phyloP scores from a whole-genome alignment of 2,797 vertebrate genomes.

The Anas acuta region DNA sequence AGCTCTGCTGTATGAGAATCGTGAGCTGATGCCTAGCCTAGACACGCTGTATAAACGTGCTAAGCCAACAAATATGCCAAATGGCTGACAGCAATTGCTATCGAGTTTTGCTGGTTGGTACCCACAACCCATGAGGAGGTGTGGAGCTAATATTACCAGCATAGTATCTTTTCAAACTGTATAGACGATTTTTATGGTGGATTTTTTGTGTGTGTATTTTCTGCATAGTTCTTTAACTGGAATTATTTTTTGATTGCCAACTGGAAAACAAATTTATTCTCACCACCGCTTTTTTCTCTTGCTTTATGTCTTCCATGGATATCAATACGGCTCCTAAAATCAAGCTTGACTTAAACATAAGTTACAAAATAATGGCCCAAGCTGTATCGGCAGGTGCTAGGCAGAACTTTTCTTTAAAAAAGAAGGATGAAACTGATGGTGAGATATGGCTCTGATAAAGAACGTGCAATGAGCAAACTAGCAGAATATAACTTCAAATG shows the following conservation, averaged over 20 bases:
- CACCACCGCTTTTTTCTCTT: not conserved
- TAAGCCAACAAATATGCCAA: conserved; percentile 21
- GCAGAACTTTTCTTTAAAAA: not conserved
- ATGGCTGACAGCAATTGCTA: not conserved
- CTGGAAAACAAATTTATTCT: conserved; percentile 11
- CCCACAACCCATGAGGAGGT: not conserved
- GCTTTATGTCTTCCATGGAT: not conserved
- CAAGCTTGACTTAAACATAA: not conserved
- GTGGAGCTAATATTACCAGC: not conserved
- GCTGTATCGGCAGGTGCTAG: not conserved
- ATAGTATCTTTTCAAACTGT: not conserved
- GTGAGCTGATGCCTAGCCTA: not conserved
- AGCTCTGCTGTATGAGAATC: not conserved
- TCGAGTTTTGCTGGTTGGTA: not conserved
- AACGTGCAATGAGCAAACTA: conserved; percentile 37
- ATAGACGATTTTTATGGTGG: not conserved
- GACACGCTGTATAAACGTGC: not conserved
- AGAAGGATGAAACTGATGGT: not conserved
- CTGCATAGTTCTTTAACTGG: not conserved
- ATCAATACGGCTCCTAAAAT: not conserved
- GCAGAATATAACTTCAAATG: conserved; percentile 7
- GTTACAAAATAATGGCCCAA: not conserved
- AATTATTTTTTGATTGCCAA: not conserved
- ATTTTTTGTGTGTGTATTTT: not conserved
- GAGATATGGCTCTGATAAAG: not conserved